phyloP scores from a whole-genome alignment of 2,888 invertebrate species.

The Sialis lutaria region DNA sequence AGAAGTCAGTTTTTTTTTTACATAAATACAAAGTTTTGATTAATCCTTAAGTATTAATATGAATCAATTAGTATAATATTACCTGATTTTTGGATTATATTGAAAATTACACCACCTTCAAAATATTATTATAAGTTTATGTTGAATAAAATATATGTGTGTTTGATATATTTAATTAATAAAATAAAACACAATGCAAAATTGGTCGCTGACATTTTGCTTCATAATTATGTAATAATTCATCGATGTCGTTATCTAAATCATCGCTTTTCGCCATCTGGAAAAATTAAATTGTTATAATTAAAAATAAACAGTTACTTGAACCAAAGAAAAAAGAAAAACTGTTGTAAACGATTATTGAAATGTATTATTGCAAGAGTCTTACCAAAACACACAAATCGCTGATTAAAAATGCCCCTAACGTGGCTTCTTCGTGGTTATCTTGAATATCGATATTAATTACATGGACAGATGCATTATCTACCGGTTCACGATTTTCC shows the following conservation, averaged over 20 bases:
- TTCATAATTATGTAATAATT: slow-evolving; percentile 88
- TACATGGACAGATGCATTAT: slow-evolving; percentile 84
- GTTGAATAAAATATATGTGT: neutral
- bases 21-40: too few species aligned
- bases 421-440: slow-evolving; percentile 97
- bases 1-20: too few species aligned
- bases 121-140: neutral
- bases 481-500: slow-evolving; percentile 59
- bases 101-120: too few species aligned
- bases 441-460: slow-evolving; percentile 98
- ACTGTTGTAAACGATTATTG: neutral
- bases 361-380: neutral
- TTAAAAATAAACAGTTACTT: too few species aligned
- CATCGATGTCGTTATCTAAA: slow-evolving; percentile 94
- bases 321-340: neutral
- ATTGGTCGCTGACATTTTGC: slow-evolving; percentile 69
- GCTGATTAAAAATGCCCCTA: slow-evolving; percentile 94
- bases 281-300: slow-evolving; percentile 15
- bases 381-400: slow-evolving; percentile 84
- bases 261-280: slow-evolving; percentile 79
- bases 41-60: too few species aligned
- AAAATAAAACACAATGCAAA: slow-evolving; percentile 88
- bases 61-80: too few species aligned
- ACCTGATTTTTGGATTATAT: too few species aligned
- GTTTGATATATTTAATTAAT: slow-evolving; percentile 48